These are phyloP conservation scores for Scytalopus superciliaris DNA, from an alignment of 2,113 vertebrate species.

Conservation along the genomic window DNA sequence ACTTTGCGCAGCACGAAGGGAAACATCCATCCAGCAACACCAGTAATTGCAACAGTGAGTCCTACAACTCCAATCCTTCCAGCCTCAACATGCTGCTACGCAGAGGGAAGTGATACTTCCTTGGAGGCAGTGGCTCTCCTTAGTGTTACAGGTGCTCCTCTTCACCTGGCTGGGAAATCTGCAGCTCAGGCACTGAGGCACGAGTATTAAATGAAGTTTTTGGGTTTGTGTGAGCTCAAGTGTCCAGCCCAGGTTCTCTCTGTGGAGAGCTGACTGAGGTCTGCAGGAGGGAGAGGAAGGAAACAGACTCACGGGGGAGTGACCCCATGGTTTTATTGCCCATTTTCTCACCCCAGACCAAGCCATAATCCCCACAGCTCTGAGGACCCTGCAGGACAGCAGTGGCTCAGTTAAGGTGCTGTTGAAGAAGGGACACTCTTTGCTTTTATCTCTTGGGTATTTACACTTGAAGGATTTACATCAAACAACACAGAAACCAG, in stretches of 20 bases:
- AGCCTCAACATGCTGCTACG: background rate
- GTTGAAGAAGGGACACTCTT: background rate
- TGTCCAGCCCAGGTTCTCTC: background rate
- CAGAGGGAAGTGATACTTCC: background rate
- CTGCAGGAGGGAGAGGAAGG: background rate
- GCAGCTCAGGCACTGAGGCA: background rate
- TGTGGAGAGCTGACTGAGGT: background rate
- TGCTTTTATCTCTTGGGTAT: background rate
- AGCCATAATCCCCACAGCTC: background rate
- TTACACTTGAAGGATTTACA: background rate
- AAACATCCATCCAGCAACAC: slow-evolving; percentile 33
- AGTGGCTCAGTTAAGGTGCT: background rate
- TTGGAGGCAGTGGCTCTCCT: background rate
- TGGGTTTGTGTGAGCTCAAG: background rate
- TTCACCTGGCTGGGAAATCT: background rate
- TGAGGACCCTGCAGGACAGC: background rate
- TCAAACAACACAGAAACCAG: background rate
- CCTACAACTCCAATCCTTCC: background rate
- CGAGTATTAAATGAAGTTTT: background rate
- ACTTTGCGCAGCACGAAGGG: background rate
- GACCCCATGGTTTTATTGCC: background rate
- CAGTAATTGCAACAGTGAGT: background rate
- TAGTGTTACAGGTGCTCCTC: background rate
- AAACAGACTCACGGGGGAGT: background rate
- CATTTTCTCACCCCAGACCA: background rate